phyloP scores from a whole-genome alignment of 2,113 vertebrate genomes.

The Uria lomvia region DNA sequence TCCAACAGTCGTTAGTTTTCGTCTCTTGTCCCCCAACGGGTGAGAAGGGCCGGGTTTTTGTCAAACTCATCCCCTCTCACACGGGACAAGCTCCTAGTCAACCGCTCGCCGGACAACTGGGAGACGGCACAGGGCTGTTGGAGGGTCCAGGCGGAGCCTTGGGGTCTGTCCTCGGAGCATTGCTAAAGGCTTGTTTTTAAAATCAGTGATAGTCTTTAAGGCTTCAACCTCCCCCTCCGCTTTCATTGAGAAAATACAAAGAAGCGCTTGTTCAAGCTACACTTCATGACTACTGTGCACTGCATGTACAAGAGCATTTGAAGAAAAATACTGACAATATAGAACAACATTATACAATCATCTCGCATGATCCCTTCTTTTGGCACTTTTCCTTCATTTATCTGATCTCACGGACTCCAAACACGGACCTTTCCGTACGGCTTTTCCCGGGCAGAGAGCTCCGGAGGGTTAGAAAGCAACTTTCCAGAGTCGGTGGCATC shows the following conservation, averaged over 20 bases:
- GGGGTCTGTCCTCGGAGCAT: background rate
- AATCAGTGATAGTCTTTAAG: conserved; percentile 35
- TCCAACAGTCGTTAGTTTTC: accelerated
- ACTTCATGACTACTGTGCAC: background rate
- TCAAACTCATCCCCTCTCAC: accelerated
- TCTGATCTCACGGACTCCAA: background rate
- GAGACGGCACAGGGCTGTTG: background rate
- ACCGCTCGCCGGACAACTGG: accelerated
- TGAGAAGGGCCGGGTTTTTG: accelerated
- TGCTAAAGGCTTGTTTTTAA: background rate
- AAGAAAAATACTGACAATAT: conserved; percentile 29
- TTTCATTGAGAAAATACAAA: background rate
- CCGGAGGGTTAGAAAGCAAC: background rate
- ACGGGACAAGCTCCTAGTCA: background rate
- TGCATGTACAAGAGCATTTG: background rate
- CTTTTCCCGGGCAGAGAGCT: background rate
- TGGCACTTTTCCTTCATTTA: conserved; percentile 51
- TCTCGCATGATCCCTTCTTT: background rate
- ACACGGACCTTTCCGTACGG: background rate
- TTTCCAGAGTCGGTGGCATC: background rate
- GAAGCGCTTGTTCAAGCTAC: background rate
- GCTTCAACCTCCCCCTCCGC: conserved; percentile 10
- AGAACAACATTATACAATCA: conserved; percentile 21
- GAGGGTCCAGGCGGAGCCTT: background rate
- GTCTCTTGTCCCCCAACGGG: accelerated